A percentile compares a stretch with the other conserved stretches of the same genome.
phyloP scores from a whole-genome alignment of 2,888 invertebrate species.

The Protodeltote pygarga region DNA sequence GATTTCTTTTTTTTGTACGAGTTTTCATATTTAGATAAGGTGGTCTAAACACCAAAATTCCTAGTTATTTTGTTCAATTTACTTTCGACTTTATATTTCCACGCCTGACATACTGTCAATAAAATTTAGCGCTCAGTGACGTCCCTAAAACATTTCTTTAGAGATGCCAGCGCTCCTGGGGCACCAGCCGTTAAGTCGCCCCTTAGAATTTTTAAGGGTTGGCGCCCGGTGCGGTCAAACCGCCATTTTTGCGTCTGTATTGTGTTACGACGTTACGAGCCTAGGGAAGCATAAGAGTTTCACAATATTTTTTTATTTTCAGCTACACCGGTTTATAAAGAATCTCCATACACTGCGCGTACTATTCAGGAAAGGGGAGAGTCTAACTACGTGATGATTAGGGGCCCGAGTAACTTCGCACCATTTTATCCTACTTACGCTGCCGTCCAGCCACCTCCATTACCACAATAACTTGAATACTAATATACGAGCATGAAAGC shows the following conservation, averaged over 20 bases:
- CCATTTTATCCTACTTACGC: constrained; percentile 88
- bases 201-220: no score
- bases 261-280: no score
- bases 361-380: constrained; percentile 89
- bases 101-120: no score
- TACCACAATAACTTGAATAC: constrained; percentile 65
- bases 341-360: constrained; percentile 87
- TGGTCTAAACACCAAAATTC: background rate
- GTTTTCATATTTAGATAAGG: background rate
- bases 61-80: no score
- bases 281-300: background rate
- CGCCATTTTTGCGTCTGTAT: no score
- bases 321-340: constrained; percentile 90
- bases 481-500: constrained; percentile 6
- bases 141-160: no score
- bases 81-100: no score
- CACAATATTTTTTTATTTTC: constrained; percentile 44
- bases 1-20: background rate
- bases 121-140: no score
- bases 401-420: constrained; percentile 82
- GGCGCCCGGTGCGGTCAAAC: no score
- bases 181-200: no score
- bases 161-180: no score
- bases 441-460: constrained; percentile 85
- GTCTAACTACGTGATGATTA: constrained; percentile 85